These are phyloP conservation scores for Catharus minimus DNA, from an alignment of 2,113 vertebrate species.

Conservation along the genomic window DNA sequence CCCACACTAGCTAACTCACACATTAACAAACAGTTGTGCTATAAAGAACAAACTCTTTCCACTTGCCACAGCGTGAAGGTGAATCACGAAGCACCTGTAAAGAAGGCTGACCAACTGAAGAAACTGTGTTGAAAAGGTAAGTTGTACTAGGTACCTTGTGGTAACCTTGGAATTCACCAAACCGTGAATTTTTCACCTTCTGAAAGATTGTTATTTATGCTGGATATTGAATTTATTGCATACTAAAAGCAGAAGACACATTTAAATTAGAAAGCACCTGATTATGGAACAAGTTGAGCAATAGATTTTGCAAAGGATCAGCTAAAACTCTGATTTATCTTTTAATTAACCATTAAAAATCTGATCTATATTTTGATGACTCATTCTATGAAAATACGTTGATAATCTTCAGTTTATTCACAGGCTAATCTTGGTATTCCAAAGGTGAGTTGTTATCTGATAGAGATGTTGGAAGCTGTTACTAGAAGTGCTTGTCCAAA, in stretches of 20 bases:
- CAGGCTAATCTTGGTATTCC: neutral
- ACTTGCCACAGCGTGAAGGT: neutral
- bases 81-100: neutral
- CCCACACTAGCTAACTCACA: neutral
- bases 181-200: neutral
- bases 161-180: neutral
- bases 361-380: neutral
- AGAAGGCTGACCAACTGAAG: neutral
- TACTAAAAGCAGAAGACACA: neutral
- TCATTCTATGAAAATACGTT: neutral
- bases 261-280: neutral
- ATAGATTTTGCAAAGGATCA: neutral
- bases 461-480: neutral
- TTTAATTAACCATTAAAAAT: neutral
- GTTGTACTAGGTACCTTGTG: neutral
- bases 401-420: neutral
- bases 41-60: neutral
- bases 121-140: constrained; percentile 19
- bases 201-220: neutral
- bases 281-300: neutral
- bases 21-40: neutral
- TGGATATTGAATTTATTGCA: neutral
- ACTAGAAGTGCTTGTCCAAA: neutral
- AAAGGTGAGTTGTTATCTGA: neutral
- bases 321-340: neutral